These are phyloP conservation scores for Listrodromus nycthemerus DNA, from an alignment of 2,888 invertebrate genomes.

Conservation along the genomic window DNA sequence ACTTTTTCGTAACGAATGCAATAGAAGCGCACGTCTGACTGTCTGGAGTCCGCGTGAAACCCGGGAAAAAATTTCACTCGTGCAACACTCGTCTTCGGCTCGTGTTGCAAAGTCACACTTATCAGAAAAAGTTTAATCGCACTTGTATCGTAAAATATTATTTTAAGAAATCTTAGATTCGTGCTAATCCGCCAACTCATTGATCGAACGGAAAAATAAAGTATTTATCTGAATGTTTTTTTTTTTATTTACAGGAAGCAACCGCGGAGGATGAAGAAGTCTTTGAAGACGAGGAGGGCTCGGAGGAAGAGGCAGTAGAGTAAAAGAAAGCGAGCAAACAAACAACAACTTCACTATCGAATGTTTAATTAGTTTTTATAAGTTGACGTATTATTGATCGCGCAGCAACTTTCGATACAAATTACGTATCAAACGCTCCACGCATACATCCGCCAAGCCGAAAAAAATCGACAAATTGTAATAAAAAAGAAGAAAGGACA, in stretches of 20 bases:
- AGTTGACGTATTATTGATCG: constrained; percentile 10
- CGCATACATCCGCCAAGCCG: neutral
- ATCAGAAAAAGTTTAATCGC: no score
- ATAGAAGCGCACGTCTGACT: no score
- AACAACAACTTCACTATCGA: neutral
- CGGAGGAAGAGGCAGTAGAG: constrained; percentile 67
- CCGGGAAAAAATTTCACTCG: no score
- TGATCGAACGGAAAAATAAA: neutral
- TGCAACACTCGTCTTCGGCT: no score
- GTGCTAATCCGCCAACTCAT: neutral
- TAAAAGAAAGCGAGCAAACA: constrained; percentile 45
- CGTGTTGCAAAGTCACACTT: no score
- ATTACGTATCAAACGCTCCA: constrained; percentile 22
- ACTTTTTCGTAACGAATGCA: no score
- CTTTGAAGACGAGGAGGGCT: constrained; percentile 68
- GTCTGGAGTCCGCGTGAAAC: no score
- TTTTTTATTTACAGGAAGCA: constrained; percentile 63
- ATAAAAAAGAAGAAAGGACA: constrained; percentile 9
- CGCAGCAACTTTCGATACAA: constrained; percentile 11
- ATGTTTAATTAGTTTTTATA: constrained; percentile 18
- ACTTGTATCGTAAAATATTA: no score
- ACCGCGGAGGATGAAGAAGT: constrained; percentile 70
- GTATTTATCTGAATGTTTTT: neutral
- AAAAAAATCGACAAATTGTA: constrained; percentile 3
- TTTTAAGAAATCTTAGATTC: neutral